Evolutionary conservation across 2,888 invertebrate genomes (phyloP).

Genomic region (Brassicogethes aeneus): DNA sequence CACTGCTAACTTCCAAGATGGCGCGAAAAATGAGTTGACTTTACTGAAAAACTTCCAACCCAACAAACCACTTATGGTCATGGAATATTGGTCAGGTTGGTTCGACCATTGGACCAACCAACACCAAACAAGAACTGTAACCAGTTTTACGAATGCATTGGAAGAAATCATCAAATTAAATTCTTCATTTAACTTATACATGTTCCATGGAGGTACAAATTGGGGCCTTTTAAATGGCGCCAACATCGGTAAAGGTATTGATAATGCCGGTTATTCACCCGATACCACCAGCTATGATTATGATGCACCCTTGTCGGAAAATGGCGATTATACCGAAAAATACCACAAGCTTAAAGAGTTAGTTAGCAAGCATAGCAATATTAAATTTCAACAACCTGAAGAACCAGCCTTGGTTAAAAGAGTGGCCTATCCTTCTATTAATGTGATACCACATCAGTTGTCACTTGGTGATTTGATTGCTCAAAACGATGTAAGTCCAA

Average conservation of each 20-base stretch:
- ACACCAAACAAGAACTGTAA: constrained; percentile 25
- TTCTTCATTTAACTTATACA: constrained; percentile 71
- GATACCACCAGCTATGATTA: constrained; percentile 47
- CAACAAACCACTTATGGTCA: constrained; percentile 46
- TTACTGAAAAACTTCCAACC: no score
- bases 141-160: constrained; percentile 23
- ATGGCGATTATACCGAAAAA: constrained; percentile 82
- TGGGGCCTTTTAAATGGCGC: constrained; percentile 53
- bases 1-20: constrained; percentile 46
- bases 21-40: constrained; percentile 36
- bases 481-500: constrained; percentile 2
- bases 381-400: constrained; percentile 30
- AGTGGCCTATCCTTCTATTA: constrained; percentile 30
- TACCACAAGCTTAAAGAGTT: constrained; percentile 62
- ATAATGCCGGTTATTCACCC: constrained; percentile 30
- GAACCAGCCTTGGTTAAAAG: constrained; percentile 21
- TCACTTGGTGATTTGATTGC: constrained; percentile 18
- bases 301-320: constrained; percentile 82
- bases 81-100: constrained; percentile 55
- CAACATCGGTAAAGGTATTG: constrained; percentile 19
- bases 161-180: constrained; percentile 28
- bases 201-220: constrained; percentile 90
- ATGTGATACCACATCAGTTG: not conserved
- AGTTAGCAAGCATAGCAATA: constrained; percentile 28
- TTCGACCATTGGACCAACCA: constrained; percentile 50